These are phyloP conservation scores for Macropus fuliginosus DNA, from an alignment of 2,797 vertebrate genomes.

Conservation along the genomic window DNA sequence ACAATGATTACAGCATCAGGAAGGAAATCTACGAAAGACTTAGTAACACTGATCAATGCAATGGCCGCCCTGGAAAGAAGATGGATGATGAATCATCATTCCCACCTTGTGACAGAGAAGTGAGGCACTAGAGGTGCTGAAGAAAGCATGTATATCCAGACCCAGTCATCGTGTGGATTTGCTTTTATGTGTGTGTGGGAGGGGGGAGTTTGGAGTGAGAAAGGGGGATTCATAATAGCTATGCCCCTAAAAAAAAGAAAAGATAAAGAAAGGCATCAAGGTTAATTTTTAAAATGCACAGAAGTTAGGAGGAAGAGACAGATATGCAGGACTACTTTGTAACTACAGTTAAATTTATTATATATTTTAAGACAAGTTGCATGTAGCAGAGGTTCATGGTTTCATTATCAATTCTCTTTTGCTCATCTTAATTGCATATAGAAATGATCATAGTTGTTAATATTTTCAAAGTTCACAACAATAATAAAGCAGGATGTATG, in stretches of 20 bases:
- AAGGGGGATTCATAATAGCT: background rate
- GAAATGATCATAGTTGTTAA: background rate
- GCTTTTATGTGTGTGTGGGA: background rate
- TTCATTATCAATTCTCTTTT: background rate
- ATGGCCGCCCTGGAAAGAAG: background rate
- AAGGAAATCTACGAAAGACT: background rate
- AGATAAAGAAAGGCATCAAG: background rate
- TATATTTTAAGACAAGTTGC: background rate
- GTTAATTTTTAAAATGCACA: background rate
- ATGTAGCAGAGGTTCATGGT: background rate
- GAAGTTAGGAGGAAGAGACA: background rate
- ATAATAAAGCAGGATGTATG: background rate
- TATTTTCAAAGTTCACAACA: background rate
- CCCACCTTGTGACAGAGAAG: background rate
- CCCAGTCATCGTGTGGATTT: background rate
- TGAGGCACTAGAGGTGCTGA: background rate
- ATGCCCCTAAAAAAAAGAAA: background rate
- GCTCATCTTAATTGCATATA: background rate
- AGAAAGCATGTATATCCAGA: background rate
- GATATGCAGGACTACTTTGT: background rate
- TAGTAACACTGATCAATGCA: background rate
- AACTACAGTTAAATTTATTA: background rate
- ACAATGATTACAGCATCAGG: background rate
- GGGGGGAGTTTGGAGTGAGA: background rate
- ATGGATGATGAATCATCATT: background rate